These are phyloP conservation scores for Danaus chrysippus DNA, from an alignment of 2,888 invertebrate genomes.

Conservation along the genomic window DNA sequence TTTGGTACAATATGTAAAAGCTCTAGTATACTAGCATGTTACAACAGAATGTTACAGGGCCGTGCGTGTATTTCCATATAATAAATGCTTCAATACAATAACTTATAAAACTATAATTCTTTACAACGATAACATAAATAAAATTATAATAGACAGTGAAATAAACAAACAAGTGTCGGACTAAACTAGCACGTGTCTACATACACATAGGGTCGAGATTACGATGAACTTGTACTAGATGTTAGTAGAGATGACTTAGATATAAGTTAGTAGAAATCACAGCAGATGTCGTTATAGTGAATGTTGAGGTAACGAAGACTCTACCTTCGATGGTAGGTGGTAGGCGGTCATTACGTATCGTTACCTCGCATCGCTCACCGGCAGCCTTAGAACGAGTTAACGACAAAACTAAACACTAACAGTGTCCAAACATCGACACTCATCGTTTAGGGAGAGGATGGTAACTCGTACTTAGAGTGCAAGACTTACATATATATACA, in stretches of 20 bases:
- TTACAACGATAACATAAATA: conserved; percentile 20
- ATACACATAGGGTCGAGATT: conserved; percentile 23
- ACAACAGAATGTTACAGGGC: conserved; percentile 1
- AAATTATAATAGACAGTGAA: conserved; percentile 20
- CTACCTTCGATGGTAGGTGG: conserved; percentile 25
- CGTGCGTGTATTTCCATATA: background rate
- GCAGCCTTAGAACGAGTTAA: too few species aligned
- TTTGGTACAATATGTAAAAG: conserved; percentile 30
- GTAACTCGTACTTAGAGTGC: too few species aligned
- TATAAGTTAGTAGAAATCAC: conserved; percentile 64
- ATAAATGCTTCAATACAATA: conserved; percentile 12
- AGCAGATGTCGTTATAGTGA: conserved; percentile 54
- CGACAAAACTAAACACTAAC: too few species aligned
- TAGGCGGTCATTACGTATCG: conserved; percentile 20
- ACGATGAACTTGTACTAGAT: conserved; percentile 41
- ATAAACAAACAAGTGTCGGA: conserved; percentile 48
- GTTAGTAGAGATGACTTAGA: conserved; percentile 37
- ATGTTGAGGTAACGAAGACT: conserved; percentile 23
- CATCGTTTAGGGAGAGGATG: too few species aligned
- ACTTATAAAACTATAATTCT: conserved; percentile 17
- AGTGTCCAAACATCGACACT: too few species aligned
- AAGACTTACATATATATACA: too few species aligned
- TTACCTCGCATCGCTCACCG: background rate
- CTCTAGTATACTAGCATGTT: background rate
- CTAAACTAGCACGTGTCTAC: conserved; percentile 40